Conservation (phyloP, 2,888 invertebrate genomes). For the Azorinus chamasolen region DNA sequence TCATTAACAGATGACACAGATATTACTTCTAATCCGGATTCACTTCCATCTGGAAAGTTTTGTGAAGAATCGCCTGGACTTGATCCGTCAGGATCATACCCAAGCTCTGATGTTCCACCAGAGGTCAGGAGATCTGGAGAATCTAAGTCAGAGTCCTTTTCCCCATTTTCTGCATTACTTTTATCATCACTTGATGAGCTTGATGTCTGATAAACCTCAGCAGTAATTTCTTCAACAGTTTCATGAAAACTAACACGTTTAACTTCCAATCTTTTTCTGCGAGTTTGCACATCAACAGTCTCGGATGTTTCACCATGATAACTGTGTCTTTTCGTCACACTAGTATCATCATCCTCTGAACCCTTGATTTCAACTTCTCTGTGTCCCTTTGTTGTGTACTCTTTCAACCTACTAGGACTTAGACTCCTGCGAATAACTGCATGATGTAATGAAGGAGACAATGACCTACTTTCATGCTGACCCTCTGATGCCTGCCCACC, state of each 20-base stretch:
- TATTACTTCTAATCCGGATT: background rate
- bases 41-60: constrained; percentile 10
- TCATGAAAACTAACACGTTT: constrained; percentile 79
- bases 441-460: constrained; percentile 31
- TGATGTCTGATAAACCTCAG: constrained; percentile 54
- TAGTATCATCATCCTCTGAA: constrained; percentile 16
- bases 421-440: constrained; percentile 57
- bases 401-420: constrained; percentile 55
- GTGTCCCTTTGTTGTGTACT: constrained; percentile 44
- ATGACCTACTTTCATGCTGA: constrained; percentile 25
- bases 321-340: constrained; percentile 48
- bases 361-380: constrained; percentile 45
- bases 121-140: constrained; percentile 45
- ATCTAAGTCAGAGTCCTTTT: constrained; percentile 42
- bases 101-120: constrained; percentile 57
- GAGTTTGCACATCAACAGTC: constrained; percentile 19
- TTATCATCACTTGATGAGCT: constrained; percentile 62
- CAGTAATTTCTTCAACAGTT: constrained; percentile 63
- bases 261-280: constrained; percentile 57
- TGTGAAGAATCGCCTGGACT: constrained; percentile 12
- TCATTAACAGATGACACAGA: too few species aligned
- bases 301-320: constrained; percentile 60
- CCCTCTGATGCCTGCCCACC: constrained; percentile 18
- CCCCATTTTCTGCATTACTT: constrained; percentile 31
- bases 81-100: constrained; percentile 51